Base-by-base conservation (phyloP, 1,140 invertebrate species). In the Drosophila repleta region DNA sequence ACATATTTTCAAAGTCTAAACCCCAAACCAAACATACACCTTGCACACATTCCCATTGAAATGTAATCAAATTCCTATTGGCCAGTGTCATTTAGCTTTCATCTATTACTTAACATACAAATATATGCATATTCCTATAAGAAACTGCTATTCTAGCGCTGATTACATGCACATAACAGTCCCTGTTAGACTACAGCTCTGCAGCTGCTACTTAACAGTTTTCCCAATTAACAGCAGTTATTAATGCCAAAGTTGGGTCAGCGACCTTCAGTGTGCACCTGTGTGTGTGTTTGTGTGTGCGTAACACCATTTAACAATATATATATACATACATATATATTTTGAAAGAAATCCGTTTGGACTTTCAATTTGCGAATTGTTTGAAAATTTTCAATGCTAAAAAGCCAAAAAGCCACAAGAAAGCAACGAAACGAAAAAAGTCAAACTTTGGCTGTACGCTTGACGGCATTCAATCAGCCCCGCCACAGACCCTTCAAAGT, bases 401-500 rank as follows among this genome's bases (percentile, higher is more conserved):
- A 43, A 43, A 43, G 37, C 20, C n/a, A 57, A 45, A 43, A 43
- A 43, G 37, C 20, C n/a, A 26, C 5, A 26, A 29, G 29, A 29
- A 26, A 26, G 6, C 24, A 35, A n/a, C n/a, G n/a, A 55, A 15
- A 37, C n/a, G n/a, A 29, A 18, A 52, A 4, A 53, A 1, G 1
- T 20, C 11, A 53, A 18, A 35, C 10, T n/a, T 53, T 52, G 49
- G 26, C 15, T 39, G 10, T 20, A 41, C 15, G 65, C 56, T 52
- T 71, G 35, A 66, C 49, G 45, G 66, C 66, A 68, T 56, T 74
- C 66, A 75, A 71, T 71, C 66, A 67, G 62, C 58, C 15, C n/a
- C 29, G 29, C 35, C 21, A 32, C 18, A 24, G 10, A 13, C 11
- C 24, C 15, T 11, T 18, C 41, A 51, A 56, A 56, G 72, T 78